These are phyloP conservation scores for Anolis carolinensis DNA, from an alignment of 2,113 vertebrate genomes.

Conservation along the genomic window DNA sequence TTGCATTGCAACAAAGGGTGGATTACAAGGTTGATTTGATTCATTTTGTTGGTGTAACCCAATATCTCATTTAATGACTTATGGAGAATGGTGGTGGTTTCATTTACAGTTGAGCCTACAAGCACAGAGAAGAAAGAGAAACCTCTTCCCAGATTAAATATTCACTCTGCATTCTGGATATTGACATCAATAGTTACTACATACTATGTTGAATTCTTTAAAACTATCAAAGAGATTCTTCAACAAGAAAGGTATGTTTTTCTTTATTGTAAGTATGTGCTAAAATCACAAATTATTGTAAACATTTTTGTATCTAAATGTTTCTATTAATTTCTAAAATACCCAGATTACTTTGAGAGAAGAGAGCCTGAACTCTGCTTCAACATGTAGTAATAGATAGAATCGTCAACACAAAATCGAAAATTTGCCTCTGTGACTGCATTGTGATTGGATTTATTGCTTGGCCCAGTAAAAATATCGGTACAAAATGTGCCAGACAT, in stretches of 20 bases:
- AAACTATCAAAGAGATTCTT: constrained; percentile 79
- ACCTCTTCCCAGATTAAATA: constrained; percentile 86
- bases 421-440: too few relatives aligned
- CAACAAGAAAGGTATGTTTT: constrained; percentile 85
- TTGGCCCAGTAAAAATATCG: too few relatives aligned
- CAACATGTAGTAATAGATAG: too few relatives aligned
- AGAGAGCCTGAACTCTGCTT: too few relatives aligned
- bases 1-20: constrained; percentile 34
- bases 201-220: constrained; percentile 91
- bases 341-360: too few relatives aligned
- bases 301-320: too few relatives aligned
- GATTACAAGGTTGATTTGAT: constrained; percentile 41
- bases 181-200: constrained; percentile 85
- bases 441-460: too few relatives aligned
- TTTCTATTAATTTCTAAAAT: too few relatives aligned
- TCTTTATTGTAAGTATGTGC: background rate
- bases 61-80: constrained; percentile 37
- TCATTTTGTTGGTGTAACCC: constrained; percentile 19
- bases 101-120: constrained; percentile 77
- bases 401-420: too few relatives aligned
- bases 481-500: too few relatives aligned
- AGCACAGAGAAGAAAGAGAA: constrained; percentile 79
- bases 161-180: constrained; percentile 95
- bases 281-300: too few relatives aligned
- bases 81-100: constrained; percentile 45